Evolutionary conservation across 2,888 invertebrate species (phyloP).

Genomic region (Mythimna impura): DNA sequence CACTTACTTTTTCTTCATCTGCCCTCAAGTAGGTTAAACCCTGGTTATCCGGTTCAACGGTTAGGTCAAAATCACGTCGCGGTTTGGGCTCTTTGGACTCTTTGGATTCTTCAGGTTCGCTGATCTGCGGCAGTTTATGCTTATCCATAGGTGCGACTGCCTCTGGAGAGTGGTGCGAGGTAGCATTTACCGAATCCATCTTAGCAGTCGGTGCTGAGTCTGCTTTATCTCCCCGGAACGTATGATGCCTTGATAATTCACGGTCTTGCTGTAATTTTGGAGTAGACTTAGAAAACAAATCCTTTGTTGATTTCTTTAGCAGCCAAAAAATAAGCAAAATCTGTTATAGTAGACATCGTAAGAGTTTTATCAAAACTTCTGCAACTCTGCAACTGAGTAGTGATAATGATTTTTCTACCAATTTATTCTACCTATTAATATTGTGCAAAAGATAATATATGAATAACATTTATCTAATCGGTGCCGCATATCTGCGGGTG

Average conservation of each 20-base stretch:
- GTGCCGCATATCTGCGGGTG: too few species aligned
- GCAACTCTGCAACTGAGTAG: too few species aligned
- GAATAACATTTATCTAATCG: too few species aligned
- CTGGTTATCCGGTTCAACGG: too few species aligned
- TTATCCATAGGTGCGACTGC: too few species aligned
- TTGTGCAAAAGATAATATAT: too few species aligned
- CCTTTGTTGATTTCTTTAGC: background rate
- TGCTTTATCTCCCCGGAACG: background rate
- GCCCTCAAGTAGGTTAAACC: background rate
- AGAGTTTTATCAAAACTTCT: background rate
- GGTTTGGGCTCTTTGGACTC: background rate
- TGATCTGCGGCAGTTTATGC: too few species aligned
- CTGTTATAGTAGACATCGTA: background rate
- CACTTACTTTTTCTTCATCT: background rate
- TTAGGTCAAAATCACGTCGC: background rate
- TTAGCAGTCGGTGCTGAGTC: fast-evolving
- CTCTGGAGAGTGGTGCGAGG: background rate
- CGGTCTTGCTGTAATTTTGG: slow-evolving; percentile 2
- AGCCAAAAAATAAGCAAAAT: background rate
- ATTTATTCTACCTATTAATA: too few species aligned
- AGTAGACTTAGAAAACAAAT: background rate
- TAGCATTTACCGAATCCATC: background rate
- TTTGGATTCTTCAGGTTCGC: background rate
- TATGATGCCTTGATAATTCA: background rate
- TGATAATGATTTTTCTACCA: too few species aligned